Percentiles rank a stretch among this genome's conserved stretches.
phyloP scores from a whole-genome alignment of 2,797 vertebrate genomes.

The Dipus sagitta region DNA sequence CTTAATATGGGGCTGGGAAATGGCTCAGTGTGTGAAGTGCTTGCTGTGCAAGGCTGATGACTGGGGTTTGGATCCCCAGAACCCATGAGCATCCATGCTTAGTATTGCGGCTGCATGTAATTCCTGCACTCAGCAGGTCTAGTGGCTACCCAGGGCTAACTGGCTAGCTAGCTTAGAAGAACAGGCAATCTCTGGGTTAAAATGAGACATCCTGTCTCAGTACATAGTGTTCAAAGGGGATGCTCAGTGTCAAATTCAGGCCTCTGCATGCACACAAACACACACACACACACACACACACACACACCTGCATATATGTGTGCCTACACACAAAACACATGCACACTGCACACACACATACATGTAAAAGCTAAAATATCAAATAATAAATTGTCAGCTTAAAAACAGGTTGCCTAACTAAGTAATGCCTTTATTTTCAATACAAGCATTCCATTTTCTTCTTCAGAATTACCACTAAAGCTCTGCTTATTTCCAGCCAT shows the following conservation, averaged over 20 bases:
- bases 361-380: background rate
- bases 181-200: background rate
- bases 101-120: background rate
- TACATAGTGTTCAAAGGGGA: too few species aligned
- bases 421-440: background rate
- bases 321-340: background rate
- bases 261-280: background rate
- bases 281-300: background rate
- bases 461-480: constrained; percentile 7
- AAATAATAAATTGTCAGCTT: background rate
- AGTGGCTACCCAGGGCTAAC: background rate
- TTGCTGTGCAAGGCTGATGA: background rate
- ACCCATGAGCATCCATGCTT: too few species aligned
- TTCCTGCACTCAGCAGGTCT: background rate
- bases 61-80: background rate
- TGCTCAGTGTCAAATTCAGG: too few species aligned
- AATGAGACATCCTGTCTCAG: background rate
- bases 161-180: background rate
- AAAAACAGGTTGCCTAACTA: background rate
- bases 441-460: background rate
- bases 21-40: background rate
- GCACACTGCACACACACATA: background rate
- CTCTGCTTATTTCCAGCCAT: background rate
- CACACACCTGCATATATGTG: too few species aligned
- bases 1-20: background rate